These are phyloP conservation scores for Sarotherodon lohbergeri DNA, from an alignment of 2,113 vertebrate species.

Conservation along the genomic window DNA sequence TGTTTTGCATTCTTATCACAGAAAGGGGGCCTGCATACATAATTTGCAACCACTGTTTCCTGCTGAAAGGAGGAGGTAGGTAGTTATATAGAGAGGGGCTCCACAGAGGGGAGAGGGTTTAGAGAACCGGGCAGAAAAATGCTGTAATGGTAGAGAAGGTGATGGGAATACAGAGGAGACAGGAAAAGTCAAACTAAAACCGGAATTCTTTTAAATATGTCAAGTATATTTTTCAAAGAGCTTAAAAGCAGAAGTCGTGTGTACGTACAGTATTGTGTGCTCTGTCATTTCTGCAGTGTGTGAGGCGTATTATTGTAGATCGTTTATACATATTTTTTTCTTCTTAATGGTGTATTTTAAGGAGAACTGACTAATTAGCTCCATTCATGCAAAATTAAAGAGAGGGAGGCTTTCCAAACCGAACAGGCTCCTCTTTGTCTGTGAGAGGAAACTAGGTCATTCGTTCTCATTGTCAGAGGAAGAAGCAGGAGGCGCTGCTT, in stretches of 20 bases:
- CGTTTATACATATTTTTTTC: neutral
- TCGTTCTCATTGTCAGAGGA: neutral
- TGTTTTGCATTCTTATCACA: conserved; percentile 54
- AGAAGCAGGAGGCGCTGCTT: neutral
- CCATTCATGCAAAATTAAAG: neutral
- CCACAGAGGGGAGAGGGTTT: neutral
- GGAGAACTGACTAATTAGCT: neutral
- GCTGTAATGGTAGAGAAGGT: neutral
- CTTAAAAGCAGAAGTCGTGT: neutral
- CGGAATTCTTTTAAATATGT: neutral
- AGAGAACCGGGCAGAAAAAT: neutral
- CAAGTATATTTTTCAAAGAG: neutral
- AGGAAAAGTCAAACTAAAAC: neutral
- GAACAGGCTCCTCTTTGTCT: conserved; percentile 25
- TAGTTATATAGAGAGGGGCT: neutral
- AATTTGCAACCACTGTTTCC: conserved; percentile 17
- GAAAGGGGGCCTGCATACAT: neutral
- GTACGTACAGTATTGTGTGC: neutral
- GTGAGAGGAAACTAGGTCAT: conserved; percentile 12
- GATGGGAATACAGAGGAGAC: neutral
- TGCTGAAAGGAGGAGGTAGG: neutral
- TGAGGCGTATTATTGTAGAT: neutral
- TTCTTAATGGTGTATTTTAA: neutral
- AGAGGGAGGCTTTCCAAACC: neutral
- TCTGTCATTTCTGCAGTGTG: neutral